Evolutionary conservation across 2,113 vertebrate genomes (phyloP).

Genomic region (Sapayoa aenigma): DNA sequence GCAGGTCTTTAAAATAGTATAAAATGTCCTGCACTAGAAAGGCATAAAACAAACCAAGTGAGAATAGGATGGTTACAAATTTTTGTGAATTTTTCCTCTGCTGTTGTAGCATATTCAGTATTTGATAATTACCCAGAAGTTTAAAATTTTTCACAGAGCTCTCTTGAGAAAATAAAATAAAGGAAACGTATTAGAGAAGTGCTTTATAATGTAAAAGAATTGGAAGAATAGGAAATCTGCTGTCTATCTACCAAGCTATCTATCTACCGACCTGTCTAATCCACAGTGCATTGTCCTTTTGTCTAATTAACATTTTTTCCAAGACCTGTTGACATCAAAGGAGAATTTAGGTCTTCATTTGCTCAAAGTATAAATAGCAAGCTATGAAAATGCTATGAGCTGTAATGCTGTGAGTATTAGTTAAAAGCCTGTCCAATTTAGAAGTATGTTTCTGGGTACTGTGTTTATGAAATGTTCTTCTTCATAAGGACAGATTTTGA

Average conservation of each 20-base stretch:
- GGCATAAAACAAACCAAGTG: background rate
- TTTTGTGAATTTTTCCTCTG: background rate
- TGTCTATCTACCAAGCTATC: background rate
- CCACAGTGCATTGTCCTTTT: background rate
- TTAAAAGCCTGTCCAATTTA: background rate
- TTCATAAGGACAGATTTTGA: background rate
- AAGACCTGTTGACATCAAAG: conserved; percentile 13
- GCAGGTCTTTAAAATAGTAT: background rate
- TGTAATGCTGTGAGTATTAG: background rate
- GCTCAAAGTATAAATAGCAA: background rate
- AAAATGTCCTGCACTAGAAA: background rate
- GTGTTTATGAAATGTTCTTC: background rate
- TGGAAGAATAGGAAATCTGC: background rate
- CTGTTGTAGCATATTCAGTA: background rate
- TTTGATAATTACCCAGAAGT: background rate
- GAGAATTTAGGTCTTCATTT: conserved; percentile 9
- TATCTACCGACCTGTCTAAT: background rate
- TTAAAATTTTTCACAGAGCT: background rate
- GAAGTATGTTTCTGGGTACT: background rate
- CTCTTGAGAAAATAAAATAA: background rate
- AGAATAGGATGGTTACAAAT: background rate
- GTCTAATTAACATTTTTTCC: background rate
- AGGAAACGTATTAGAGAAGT: background rate
- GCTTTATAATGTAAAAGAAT: background rate
- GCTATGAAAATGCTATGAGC: background rate